Percentiles rank a stretch among this genome's conserved stretches.
These are phyloP conservation scores for rat (Rattus norvegicus) DNA, from an alignment of 2,113 vertebrate genomes.

Conservation along the genomic window GRCr8 NC_086032.1:108301001-108301500, in stretches of 20 bases:
- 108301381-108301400: background rate
- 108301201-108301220: conserved; percentile 33
- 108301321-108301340: background rate
- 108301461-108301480: background rate
- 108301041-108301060: background rate
- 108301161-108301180: conserved; percentile 32
- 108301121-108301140: conserved; percentile 11
- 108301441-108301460: background rate
- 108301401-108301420: background rate
- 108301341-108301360: background rate
- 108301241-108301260: background rate
- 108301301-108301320: background rate
- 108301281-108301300: background rate
- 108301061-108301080: background rate
- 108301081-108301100: background rate
- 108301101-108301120: background rate
- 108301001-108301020: conserved; percentile 40
- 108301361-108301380: background rate
- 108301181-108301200: conserved; percentile 39
- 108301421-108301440: background rate
- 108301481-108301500: conserved; percentile 22
- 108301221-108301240: conserved; percentile 46
- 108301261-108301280: conserved; percentile 10
- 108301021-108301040: background rate
- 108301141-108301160: conserved; percentile 36